Base-by-base conservation (phyloP, 2,797 vertebrate genomes). In the Phoebastria nigripes region DNA sequence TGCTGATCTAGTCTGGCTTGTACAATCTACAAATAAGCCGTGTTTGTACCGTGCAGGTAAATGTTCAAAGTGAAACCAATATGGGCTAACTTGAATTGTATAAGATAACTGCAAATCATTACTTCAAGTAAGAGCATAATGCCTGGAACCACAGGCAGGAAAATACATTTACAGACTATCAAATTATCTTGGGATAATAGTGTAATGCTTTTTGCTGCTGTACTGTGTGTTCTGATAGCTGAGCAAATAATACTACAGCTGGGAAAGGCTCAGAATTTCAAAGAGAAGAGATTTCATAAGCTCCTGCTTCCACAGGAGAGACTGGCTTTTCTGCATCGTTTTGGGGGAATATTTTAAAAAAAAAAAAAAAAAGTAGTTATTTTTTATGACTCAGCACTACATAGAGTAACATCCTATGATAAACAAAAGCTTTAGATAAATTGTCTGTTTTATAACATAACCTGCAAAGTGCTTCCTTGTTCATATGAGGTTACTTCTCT, bases 101-200 rank as follows among this genome's bases (percentile, higher is more conserved):
- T 65, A 82, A 92, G 70, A 81, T 89, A 82, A 86, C 41, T 76
- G 92, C 84, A 88, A 86, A 94, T 71, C 79, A 47, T 94, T 82
- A 65, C 72, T 87, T 91, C 78, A 80, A 83, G 82, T 88, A 44
- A 89, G 69, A 93, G 42, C 62, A 49, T 87, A 92, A 83, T 93
- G 55, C 74, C 66, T 96, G 84, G 84, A 94, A 93, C 87, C 62
- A 74, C 69, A 70, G 82, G 58, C 82, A 86, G 72, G 76, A 78
- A 94, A 95, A 91, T 89, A 76, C 72, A 93, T 89, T 92, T 92
- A 85, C 78, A 66, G 79, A 72, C 74, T 89, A 93, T 89, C 87
- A 97, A 88, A 96, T 96, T 97, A 95, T 91, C 93, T 86, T 83
- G 47, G 61, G 82, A 88, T 96, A 92, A 94, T 87, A 86, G 82